A percentile compares a stretch with the other conserved stretches of the same genome.
Evolutionary conservation across 2,797 vertebrate species (phyloP).

Genomic region (Heliangelus exortis): DNA sequence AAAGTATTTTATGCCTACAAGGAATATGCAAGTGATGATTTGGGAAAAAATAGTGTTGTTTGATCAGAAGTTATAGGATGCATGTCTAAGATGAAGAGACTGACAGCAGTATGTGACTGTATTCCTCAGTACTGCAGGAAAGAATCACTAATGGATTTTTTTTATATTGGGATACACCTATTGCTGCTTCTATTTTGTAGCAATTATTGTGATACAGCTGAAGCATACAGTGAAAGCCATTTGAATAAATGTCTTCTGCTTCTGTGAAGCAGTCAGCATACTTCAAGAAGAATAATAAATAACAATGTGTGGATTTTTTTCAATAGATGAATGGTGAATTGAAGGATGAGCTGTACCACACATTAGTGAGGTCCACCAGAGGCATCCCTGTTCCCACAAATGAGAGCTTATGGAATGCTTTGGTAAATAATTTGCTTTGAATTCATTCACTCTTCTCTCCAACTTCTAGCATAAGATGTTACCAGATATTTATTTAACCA

Average conservation of each 20-base stretch:
- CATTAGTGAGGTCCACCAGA: background rate
- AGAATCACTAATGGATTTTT: fast-evolving
- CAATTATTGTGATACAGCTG: background rate
- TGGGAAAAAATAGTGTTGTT: background rate
- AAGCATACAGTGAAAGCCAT: background rate
- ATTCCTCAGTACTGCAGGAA: background rate
- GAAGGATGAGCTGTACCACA: background rate
- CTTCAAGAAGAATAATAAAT: background rate
- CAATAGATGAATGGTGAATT: background rate
- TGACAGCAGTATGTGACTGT: fast-evolving
- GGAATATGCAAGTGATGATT: background rate
- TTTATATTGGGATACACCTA: background rate
- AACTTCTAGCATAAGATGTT: background rate
- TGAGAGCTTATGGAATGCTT: background rate
- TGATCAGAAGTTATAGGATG: background rate
- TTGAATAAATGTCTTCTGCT: background rate
- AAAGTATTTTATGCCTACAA: background rate
- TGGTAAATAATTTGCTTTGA: background rate
- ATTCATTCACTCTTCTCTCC: background rate
- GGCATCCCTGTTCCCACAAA: background rate
- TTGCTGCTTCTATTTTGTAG: background rate
- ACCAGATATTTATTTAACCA: too few relatives aligned
- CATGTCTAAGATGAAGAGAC: background rate
- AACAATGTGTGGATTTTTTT: background rate
- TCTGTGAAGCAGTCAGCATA: background rate